Conservation (phyloP, 2,113 vertebrate genomes). For the Protobothrops mucrosquamatus region DNA sequence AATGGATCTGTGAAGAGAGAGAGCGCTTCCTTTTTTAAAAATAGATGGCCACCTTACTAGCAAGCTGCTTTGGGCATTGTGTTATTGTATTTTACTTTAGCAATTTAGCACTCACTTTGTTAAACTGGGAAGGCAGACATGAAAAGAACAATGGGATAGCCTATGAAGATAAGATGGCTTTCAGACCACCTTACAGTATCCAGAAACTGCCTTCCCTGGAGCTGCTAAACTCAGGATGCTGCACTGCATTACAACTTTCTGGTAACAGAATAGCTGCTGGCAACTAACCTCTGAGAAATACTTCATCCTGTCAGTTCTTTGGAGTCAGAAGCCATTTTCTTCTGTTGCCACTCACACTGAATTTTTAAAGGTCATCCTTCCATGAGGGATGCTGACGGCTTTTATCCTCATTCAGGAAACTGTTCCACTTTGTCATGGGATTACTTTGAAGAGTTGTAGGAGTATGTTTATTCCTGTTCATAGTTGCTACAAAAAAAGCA, state of each 20-base stretch:
- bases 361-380: slow-evolving; percentile 26
- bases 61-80: not conserved
- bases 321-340: slow-evolving; percentile 23
- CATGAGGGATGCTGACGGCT: not conserved
- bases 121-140: not conserved
- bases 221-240: slow-evolving; percentile 6
- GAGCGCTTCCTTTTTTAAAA: not conserved
- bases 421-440: not conserved
- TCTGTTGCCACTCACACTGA: not conserved
- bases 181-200: not conserved
- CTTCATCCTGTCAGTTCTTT: slow-evolving; percentile 11
- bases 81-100: slow-evolving; percentile 11
- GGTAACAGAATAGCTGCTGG: slow-evolving; percentile 13
- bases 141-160: not conserved
- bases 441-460: not conserved
- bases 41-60: not conserved
- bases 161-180: not conserved
- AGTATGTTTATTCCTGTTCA: not conserved
- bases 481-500: not conserved
- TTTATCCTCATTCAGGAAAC: slow-evolving; percentile 24
- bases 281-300: slow-evolving; percentile 17
- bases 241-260: slow-evolving; percentile 2
- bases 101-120: slow-evolving; percentile 6
- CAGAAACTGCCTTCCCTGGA: slow-evolving; percentile 7
- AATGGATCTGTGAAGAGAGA: not conserved